Base-by-base conservation (phyloP, 2,888 invertebrate genomes). In the Diadromus collaris region DNA sequence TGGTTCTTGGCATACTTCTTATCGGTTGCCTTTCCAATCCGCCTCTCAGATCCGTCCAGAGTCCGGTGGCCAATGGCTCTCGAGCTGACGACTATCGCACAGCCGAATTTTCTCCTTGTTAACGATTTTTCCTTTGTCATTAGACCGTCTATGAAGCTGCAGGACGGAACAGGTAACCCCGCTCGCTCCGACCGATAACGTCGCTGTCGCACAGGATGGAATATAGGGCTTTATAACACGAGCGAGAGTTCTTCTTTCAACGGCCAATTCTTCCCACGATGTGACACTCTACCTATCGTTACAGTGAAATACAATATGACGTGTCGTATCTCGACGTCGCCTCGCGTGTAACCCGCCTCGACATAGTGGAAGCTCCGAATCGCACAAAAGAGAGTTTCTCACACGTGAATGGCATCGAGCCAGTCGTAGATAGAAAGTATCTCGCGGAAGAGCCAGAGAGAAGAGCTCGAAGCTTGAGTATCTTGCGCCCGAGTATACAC, bases 321-420 rank as follows among this genome's bases (percentile, higher is more conserved):
- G 46, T 19, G 19, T 9, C 6, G 54, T 63, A 54, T 78, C 38
- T 67, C 54, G 51, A 32, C 32, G 27, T 51, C 19, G n/a, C 44
- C 54, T 32, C 24, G 21, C 32, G n/a, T 21, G 41, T 29, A n/a
- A 10, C 24, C 51, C 24, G 10, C 48, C 19, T 41, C 19, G 56
- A 46, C 32, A 75, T 79, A 63, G 75, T 71, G 63, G 61, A 68
- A 67, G 32, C 56, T 10, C 58, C 7, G 56, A 16, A 65, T 67
- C 70, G 21, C 24, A 78, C 78, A 74, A 78, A 65, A 41, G 70
- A 54, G 63, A 41, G 46, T 63, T 56, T 63, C 48, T 44, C 58
- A 38, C 27, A 41, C 27, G 38, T 51, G 41, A 27, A 41, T 51
- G 44, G 32, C 69, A 41, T 54, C 44, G 56, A 58, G 61, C 41